A percentile compares a stretch with the other conserved stretches of the same genome.
phyloP scores from a whole-genome alignment of 2,888 invertebrate genomes.

The Drosophila heteroneura region DNA sequence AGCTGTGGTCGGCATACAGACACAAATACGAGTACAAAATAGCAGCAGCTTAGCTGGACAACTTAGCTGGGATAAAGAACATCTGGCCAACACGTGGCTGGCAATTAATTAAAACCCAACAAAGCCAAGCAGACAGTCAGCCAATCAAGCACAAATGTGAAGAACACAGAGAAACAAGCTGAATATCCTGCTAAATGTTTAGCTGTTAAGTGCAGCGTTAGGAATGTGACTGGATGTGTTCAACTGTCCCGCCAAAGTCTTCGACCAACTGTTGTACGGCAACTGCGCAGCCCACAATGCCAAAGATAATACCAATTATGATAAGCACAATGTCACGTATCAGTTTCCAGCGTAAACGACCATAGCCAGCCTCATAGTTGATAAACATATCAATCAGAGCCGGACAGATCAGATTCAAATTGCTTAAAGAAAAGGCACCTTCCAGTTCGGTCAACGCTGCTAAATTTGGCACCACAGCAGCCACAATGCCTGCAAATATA shows the following conservation, averaged over 20 bases:
- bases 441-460: slow-evolving; percentile 66
- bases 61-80: slow-evolving; percentile 43
- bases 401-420: slow-evolving; percentile 62
- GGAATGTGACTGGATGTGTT: slow-evolving; percentile 4
- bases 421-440: slow-evolving; percentile 64
- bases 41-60: slow-evolving; percentile 41
- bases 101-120: slow-evolving; percentile 81
- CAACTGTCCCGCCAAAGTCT: slow-evolving; percentile 50
- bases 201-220: slow-evolving; percentile 21
- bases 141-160: slow-evolving; percentile 30
- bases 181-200: slow-evolving; percentile 19
- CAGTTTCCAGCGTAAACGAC: slow-evolving; percentile 56
- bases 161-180: slow-evolving; percentile 24
- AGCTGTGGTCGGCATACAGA: background rate
- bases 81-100: slow-evolving; percentile 51
- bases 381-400: slow-evolving; percentile 65
- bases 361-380: slow-evolving; percentile 56
- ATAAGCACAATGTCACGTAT: slow-evolving; percentile 58
- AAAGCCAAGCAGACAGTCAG: slow-evolving; percentile 39
- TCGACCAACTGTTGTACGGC: slow-evolving; percentile 54
- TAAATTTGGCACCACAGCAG: slow-evolving; percentile 59
- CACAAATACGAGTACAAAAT: slow-evolving; percentile 38
- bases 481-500: slow-evolving; percentile 48
- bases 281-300: slow-evolving; percentile 57
- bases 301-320: slow-evolving; percentile 56